Conservation (phyloP, 2,888 invertebrate species). For the Tipula lateralis region DNA sequence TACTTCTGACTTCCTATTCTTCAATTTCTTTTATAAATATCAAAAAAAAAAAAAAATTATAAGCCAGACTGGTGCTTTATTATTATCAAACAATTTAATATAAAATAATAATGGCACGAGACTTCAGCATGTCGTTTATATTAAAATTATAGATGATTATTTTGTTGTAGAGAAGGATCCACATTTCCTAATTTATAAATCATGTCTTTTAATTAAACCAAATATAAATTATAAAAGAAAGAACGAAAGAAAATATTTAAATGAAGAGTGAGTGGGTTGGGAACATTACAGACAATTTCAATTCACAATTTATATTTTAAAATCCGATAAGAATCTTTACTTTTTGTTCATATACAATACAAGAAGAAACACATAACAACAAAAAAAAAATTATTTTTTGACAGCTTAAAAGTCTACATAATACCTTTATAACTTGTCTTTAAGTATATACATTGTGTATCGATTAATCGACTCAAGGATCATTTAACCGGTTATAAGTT, state of each 20-base stretch:
- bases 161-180: not conserved
- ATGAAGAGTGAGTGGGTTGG: conserved; percentile 16
- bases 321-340: conserved; percentile 2
- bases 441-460: not conserved
- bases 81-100: conserved; percentile 1
- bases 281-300: not conserved
- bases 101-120: conserved; percentile 24
- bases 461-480: conserved; percentile 9
- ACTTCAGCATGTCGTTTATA: not conserved
- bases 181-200: not conserved
- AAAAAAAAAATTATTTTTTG: not conserved
- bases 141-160: not conserved
- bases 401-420: conserved; percentile 11
- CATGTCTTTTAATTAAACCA: not conserved
- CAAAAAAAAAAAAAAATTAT: not conserved
- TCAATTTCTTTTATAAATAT: conserved; percentile 11
- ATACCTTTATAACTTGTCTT: not conserved
- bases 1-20: conserved; percentile 19
- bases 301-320: not conserved
- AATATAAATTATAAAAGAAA: not conserved
- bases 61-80: not conserved
- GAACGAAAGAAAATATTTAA: not conserved
- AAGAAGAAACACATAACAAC: not conserved
- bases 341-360: not conserved
- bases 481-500: conserved; percentile 19